Evolutionary conservation across 2,888 invertebrate species (phyloP), one percentile per base, ranked within the genome.

Genomic region (Rhamnusium bicolor): DNA sequence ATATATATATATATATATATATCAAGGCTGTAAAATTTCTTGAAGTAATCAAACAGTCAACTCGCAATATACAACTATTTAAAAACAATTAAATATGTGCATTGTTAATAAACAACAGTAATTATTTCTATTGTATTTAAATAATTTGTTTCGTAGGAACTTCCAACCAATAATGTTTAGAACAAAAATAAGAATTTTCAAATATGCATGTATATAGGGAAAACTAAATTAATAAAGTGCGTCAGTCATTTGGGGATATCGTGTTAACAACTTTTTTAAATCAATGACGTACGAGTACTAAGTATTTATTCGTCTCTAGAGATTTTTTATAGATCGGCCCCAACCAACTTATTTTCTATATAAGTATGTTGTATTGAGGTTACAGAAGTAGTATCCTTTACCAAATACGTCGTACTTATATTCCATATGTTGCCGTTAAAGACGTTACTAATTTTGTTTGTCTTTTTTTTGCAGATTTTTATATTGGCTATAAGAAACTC

Each of bases 401-500:
- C 8, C 8, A 46, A 10, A 10, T 46, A 46, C n/a, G n/a, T 2
- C 2, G n/a, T 46, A 2, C 10, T n/a, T 46, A 46, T 2, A 10
- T 5, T n/a, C n/a, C 12, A 46, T 10, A 46, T 8, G 8, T 8
- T 46, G 10, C n/a, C n/a, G n/a, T n/a, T 47, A 6, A 0, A 16
- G 8, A 18, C 16, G 7, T 51, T 10, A 51, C 19, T 19, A 56
- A 47, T 18, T 47, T 58, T 18, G 66, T 69, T 65, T 54, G 67
- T n/a, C 10, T 2, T 18, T 76, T 75, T 66, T 72, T 77, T 80
- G 24, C 80, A 80, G 80, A 79, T 76, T 76, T 76, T 76, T 77
- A 77, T 77, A 80, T 79, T 77, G 78, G 79, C 78, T 79, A 75
- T 75, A 80, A 80, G 77, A 76, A 80, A 79, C 77, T 73, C 77